Base-by-base conservation (phyloP, 1,140 invertebrate genomes). In the Stegodyphus dumicola region DNA sequence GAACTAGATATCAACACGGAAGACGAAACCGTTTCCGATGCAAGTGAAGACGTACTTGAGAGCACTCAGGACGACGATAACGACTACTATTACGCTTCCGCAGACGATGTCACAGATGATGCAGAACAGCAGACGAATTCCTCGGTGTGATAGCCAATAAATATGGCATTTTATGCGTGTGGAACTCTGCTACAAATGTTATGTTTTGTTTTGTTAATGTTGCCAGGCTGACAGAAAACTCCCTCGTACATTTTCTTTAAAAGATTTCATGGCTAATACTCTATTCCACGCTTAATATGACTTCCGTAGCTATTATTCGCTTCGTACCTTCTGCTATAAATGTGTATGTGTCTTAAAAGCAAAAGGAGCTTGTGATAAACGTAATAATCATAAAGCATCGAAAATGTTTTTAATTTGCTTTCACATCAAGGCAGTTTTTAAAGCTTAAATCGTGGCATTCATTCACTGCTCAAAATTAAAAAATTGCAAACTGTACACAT, bases 31-130 rank as follows among this genome's bases (percentile, higher is more conserved):
- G 54, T 70, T 2, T 85, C 81, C 6, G 84, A 78, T 10, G 75
- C 66, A n/a, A 86, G 84, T 51, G 84, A 86, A 49, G 81, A 85
- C 15, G 74, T 52, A 18, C 60, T 85, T 9, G 81, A 85, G 7
- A 73, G 64, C 49, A 49, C 67, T 17, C 33, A 15, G 6, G 60
- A 60, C 5, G 81, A 85, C n/a, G 73, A 76, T 17, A 76, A 69
- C 52, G 73, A 77, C 13, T 85, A 77, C 53, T 85, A 76, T 49
- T 85, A 85, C 65, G 81, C 64, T 0, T 76, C 81, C 11, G 70
- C 81, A 17, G 81, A 85, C 48, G 74, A 77, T 10, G 52, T 56
- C 33, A 60, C 52, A 10, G 71, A 76, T 7, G 81, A 76, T 15
- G 52, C 9, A 10, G 74, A 85, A 69, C 33, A 54, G 65, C 65